Conservation (phyloP, 2,113 vertebrate species). For the Morone chrysops region DNA sequence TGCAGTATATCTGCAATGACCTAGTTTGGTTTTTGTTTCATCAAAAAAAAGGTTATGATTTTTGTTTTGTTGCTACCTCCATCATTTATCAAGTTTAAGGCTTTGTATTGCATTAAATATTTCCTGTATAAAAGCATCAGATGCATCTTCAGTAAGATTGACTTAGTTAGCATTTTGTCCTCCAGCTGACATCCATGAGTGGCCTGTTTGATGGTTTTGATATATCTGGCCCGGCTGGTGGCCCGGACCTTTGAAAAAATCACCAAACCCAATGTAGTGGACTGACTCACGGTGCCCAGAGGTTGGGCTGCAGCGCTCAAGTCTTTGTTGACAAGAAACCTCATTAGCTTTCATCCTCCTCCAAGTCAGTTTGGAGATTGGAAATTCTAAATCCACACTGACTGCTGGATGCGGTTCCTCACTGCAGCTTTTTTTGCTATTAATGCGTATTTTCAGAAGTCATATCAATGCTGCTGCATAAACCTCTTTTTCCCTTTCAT, state of each 20-base stretch:
- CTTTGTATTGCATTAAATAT: conserved; percentile 7
- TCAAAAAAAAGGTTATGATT: conserved; percentile 22
- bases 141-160: neutral
- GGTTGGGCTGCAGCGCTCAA: conserved; percentile 38
- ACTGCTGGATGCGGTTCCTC: conserved; percentile 35
- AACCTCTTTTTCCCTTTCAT: conserved; percentile 42
- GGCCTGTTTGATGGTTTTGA: conserved; percentile 50
- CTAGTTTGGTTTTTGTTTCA: conserved; percentile 29
- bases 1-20: conserved; percentile 27
- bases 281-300: conserved; percentile 35
- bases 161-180: conserved; percentile 10
- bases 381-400: conserved; percentile 45
- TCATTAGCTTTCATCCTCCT: conserved; percentile 70
- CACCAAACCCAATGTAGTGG: conserved; percentile 11
- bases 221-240: conserved; percentile 14
- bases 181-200: neutral
- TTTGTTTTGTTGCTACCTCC: conserved; percentile 4
- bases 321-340: conserved; percentile 61
- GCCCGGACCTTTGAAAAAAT: neutral
- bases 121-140: neutral
- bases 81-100: conserved; percentile 42
- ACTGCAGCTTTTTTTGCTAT: conserved; percentile 18
- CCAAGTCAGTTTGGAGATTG: conserved; percentile 40
- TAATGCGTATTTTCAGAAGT: conserved; percentile 36
- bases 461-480: conserved; percentile 12